Conservation (phyloP, 2,888 invertebrate species). For the Zaprionus lineosus region DNA sequence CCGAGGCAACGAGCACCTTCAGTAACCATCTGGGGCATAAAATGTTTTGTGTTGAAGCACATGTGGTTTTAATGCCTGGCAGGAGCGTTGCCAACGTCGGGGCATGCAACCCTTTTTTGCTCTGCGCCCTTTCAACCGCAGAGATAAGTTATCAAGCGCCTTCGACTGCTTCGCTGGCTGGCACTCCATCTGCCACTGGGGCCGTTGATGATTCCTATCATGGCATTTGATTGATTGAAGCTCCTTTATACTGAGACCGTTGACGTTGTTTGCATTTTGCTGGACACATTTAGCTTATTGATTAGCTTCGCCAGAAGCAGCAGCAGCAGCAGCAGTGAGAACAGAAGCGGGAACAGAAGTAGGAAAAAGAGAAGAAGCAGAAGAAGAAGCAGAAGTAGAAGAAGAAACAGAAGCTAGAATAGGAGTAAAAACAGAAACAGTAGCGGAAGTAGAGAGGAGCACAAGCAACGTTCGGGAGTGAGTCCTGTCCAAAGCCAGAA, state of each 20-base stretch:
- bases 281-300: slow-evolving; percentile 50
- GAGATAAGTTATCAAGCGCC: slow-evolving; percentile 22
- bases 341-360: no score
- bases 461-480: no score
- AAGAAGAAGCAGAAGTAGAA: no score
- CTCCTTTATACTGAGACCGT: slow-evolving; percentile 37
- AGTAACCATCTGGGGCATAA: slow-evolving; percentile 40
- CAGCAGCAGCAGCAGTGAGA: neutral
- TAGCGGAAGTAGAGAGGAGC: no score
- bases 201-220: slow-evolving; percentile 60
- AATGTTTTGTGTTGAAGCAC: slow-evolving; percentile 60
- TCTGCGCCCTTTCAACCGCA: slow-evolving; percentile 15
- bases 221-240: slow-evolving; percentile 72
- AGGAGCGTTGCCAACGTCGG: slow-evolving; percentile 10
- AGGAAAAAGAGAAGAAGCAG: neutral
- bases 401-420: no score
- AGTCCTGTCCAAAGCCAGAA: no score
- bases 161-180: slow-evolving; percentile 14
- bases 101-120: slow-evolving; percentile 37
- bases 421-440: no score
- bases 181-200: slow-evolving; percentile 4
- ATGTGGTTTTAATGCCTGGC: slow-evolving; percentile 66
- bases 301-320: slow-evolving; percentile 23
- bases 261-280: slow-evolving; percentile 36
- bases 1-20: slow-evolving; percentile 2